These are phyloP conservation scores for Teleogryllus occipitalis DNA, from an alignment of 1,140 invertebrate genomes.

Conservation along the genomic window DNA sequence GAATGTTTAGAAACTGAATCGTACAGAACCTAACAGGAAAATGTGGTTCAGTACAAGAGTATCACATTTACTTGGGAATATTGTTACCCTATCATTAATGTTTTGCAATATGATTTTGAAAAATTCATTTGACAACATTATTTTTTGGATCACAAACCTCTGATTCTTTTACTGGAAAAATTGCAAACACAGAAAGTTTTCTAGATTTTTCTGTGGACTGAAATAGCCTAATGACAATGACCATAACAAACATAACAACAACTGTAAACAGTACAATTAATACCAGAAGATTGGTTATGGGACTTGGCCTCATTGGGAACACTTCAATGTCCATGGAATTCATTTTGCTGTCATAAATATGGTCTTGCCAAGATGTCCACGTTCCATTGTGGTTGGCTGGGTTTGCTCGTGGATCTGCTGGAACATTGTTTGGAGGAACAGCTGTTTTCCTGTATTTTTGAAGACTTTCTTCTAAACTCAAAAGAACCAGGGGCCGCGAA, in stretches of 20 bases:
- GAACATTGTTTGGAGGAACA: constrained; percentile 43
- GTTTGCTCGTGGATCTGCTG: constrained; percentile 44
- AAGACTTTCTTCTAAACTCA: constrained; percentile 39
- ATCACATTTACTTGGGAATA: not conserved
- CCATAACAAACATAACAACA: not conserved
- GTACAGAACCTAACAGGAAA: not conserved
- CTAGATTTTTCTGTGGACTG: not conserved
- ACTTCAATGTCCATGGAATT: not conserved
- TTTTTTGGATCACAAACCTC: not conserved
- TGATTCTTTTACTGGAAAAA: not conserved
- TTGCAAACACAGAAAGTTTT: not conserved
- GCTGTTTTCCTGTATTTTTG: constrained; percentile 38
- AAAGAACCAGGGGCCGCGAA: constrained; percentile 36
- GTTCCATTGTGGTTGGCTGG: constrained; percentile 45
- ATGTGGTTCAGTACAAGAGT: not conserved
- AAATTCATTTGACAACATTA: not conserved
- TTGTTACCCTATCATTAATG: not conserved
- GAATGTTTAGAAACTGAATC: not conserved
- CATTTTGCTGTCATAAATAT: not conserved
- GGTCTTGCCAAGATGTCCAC: constrained; percentile 47
- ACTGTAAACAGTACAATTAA: not conserved
- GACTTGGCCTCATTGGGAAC: not conserved
- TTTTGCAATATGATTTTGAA: not conserved
- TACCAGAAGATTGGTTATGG: not conserved
- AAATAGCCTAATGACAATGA: not conserved